Evolutionary conservation across 2,113 vertebrate species (phyloP).

Genomic region (Periophthalmodon schlosseri): DNA sequence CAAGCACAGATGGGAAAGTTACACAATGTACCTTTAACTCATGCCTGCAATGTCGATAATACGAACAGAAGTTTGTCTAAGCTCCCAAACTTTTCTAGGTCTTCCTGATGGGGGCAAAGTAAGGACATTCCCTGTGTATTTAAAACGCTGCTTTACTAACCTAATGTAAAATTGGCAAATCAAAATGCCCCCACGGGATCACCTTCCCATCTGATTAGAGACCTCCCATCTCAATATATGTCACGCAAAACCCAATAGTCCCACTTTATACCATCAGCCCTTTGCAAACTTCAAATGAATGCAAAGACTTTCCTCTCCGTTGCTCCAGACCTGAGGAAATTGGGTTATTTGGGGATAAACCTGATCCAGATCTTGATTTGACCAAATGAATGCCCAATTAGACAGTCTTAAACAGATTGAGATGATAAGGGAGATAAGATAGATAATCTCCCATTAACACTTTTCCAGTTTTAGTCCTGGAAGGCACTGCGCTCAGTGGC

Average conservation of each 20-base stretch:
- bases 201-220: slow-evolving; percentile 1
- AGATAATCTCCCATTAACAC: slow-evolving; percentile 39
- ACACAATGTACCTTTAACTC: not conserved
- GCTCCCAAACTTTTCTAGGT: not conserved
- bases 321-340: slow-evolving; percentile 19
- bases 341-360: slow-evolving; percentile 48
- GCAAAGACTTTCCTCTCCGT: slow-evolving; percentile 1
- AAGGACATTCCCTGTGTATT: not conserved
- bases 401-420: slow-evolving; percentile 45
- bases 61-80: not conserved
- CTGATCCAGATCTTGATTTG: slow-evolving; percentile 47
- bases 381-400: slow-evolving; percentile 59
- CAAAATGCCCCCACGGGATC: not conserved
- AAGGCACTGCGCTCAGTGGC: not conserved
- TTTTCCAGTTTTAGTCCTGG: not conserved
- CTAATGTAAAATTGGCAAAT: not conserved
- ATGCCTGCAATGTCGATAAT: not conserved
- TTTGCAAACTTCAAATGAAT: slow-evolving; percentile 5
- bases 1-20: no score
- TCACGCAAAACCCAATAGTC: slow-evolving; percentile 1
- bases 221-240: slow-evolving; percentile 5
- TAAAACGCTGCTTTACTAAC: not conserved
- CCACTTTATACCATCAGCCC: not conserved
- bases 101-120: not conserved
- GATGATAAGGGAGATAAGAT: slow-evolving; percentile 44